Base-by-base conservation (phyloP, 1,140 invertebrate species). In the Potamilus streckersoni region DNA sequence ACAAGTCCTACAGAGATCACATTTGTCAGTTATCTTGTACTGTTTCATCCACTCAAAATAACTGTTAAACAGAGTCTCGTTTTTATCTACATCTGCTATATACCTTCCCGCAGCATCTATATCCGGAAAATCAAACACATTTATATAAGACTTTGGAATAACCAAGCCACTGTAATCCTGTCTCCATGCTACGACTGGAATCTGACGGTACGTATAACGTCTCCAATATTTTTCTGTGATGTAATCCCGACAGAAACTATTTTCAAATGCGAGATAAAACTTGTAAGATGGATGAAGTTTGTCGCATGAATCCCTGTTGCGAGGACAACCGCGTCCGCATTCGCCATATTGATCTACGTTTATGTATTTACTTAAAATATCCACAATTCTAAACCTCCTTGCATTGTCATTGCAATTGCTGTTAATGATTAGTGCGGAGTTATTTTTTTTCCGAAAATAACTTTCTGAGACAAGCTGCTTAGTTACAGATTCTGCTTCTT, bases 201-300 rank as follows among this genome's bases (percentile, higher is more conserved):
- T 66, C 64, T 66, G 64, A 27, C 12, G 17, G 17, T 31, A 16
- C 19, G n/a, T 31, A 8, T 2, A 20, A 20, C n/a, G n/a, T n/a
- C 31, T 66, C 64, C 64, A 66, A 31, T 23, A 66, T 27, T 66
- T 66, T 31, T 66, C 64, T 20, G 64, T 23, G 16, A 66, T n/a
- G 31, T 66, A 66, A 27, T 66, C 64, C 31, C 64, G 19, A 66
- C 64, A 66, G 27, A 2, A 66, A 66, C 64, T 66, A 15, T 66
- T 66, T 15, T 66, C 64, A 66, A 66, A 66, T 20, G 64, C 64
- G 16, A 66, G 27, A 27, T 66, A 66, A 31, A 66, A 66, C 31
- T 66, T 66, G 14, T 66, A 66, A 38, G 38, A 20, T 66, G 19
- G 8, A 31, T 20, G 1, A 66, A 66, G n/a, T 8, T 66, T 27